These are phyloP conservation scores for Apistogramma diplotaenia DNA, from an alignment of 2,113 vertebrate genomes.

Conservation along the genomic window DNA sequence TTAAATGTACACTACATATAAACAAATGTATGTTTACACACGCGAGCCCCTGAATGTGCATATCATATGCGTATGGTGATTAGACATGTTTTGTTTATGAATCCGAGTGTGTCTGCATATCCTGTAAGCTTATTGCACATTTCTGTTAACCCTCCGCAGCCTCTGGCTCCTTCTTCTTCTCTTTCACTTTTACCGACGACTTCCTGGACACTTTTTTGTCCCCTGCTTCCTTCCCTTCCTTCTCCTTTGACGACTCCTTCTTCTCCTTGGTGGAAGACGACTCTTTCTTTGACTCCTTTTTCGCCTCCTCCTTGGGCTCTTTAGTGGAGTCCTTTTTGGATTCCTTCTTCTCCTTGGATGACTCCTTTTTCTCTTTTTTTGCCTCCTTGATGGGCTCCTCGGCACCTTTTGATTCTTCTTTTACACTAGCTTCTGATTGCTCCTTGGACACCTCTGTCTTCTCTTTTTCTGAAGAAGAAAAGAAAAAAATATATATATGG, in stretches of 20 bases:
- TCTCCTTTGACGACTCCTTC: conserved; percentile 59
- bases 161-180: conserved; percentile 73
- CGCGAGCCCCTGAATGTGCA: neutral
- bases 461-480: conserved; percentile 55
- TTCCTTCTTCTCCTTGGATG: conserved; percentile 62
- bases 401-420: conserved; percentile 13
- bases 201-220: conserved; percentile 72
- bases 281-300: conserved; percentile 62
- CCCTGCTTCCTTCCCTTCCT: conserved; percentile 57
- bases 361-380: conserved; percentile 63
- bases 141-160: conserved; percentile 58
- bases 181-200: conserved; percentile 70
- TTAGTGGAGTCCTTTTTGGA: conserved; percentile 55
- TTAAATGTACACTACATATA: conserved; percentile 1
- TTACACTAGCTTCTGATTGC: conserved; percentile 3
- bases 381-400: conserved; percentile 41
- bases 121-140: neutral
- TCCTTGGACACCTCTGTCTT: conserved; percentile 49
- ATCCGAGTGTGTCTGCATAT: conserved; percentile 1
- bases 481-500: neutral
- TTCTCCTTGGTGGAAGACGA: conserved; percentile 56
- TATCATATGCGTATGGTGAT: conserved; percentile 3
- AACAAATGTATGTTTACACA: neutral
- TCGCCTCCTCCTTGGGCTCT: conserved; percentile 56
- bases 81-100: neutral